These are phyloP conservation scores for Agonopterix heracliana DNA, from an alignment of 2,888 invertebrate species.

Conservation along the genomic window DNA sequence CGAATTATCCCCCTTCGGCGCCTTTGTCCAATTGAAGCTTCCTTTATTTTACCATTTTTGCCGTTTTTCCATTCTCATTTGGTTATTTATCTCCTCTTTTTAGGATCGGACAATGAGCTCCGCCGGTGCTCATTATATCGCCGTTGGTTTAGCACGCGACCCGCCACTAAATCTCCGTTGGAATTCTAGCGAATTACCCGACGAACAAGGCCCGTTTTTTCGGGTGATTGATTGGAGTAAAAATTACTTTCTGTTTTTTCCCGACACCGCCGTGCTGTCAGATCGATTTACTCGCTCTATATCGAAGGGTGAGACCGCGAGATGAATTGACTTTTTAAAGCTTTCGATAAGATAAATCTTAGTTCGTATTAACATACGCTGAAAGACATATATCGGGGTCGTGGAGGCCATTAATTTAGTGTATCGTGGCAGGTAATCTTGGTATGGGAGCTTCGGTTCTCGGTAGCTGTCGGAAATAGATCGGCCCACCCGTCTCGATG, in stretches of 20 bases:
- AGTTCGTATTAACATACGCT: constrained; percentile 30
- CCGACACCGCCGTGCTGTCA: constrained; percentile 23
- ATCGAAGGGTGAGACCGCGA: constrained; percentile 12
- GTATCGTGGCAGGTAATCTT: constrained; percentile 51
- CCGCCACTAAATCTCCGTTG: constrained; percentile 65
- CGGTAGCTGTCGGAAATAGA: constrained; percentile 57
- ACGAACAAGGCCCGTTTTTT: constrained; percentile 61
- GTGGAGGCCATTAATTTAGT: constrained; percentile 45
- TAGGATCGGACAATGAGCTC: constrained; percentile 51
- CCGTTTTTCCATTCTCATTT: constrained; percentile 75
- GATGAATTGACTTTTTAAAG: constrained; percentile 40
- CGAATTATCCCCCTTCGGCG: constrained; percentile 73
- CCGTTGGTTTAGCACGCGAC: constrained; percentile 61
- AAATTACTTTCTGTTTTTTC: constrained; percentile 67
- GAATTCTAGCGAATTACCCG: constrained; percentile 74
- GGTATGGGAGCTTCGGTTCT: constrained; percentile 31
- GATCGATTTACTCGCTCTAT: constrained; percentile 35
- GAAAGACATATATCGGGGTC: constrained; percentile 33
- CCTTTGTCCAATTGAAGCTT: constrained; percentile 72
- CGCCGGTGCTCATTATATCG: constrained; percentile 64
- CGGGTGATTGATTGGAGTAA: constrained; percentile 71
- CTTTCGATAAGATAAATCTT: constrained; percentile 32
- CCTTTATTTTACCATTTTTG: constrained; percentile 72
- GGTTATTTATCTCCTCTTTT: constrained; percentile 73
- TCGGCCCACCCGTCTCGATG: constrained; percentile 44